phyloP scores from a whole-genome alignment of 2,113 vertebrate species.

The Chroicocephalus ridibundus region DNA sequence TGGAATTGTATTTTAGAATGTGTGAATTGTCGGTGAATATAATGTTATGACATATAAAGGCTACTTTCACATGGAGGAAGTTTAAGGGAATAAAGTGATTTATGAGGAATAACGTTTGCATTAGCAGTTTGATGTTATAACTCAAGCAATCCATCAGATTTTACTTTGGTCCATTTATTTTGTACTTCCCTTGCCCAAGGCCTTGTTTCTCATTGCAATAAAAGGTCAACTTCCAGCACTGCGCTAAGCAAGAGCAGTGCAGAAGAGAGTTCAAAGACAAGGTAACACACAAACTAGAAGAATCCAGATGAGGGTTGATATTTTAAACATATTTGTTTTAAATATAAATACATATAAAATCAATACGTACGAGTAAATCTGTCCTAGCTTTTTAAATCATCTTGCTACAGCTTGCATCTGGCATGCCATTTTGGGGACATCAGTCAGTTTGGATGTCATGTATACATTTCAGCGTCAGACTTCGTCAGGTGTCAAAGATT shows the following conservation, averaged over 20 bases:
- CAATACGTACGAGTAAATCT: neutral
- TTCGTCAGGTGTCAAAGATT: neutral
- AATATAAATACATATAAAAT: neutral
- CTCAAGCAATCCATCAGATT: slow-evolving; percentile 50
- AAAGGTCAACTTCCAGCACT: slow-evolving; percentile 54
- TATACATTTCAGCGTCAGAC: neutral
- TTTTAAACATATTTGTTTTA: neutral
- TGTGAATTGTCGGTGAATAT: neutral
- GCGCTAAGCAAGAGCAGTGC: neutral
- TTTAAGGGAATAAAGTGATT: neutral
- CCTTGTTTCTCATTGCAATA: slow-evolving; percentile 58
- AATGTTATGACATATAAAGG: neutral
- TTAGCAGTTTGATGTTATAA: slow-evolving; percentile 44
- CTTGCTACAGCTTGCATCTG: neutral
- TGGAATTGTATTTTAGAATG: neutral
- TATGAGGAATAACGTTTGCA: slow-evolving; percentile 18
- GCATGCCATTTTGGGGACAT: neutral
- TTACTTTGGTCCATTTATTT: slow-evolving; percentile 57
- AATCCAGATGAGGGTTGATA: neutral
- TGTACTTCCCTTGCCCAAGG: slow-evolving; percentile 50
- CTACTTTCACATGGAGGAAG: neutral
- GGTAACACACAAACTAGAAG: neutral
- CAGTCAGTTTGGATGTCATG: neutral
- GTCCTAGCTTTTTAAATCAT: neutral
- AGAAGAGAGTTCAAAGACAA: neutral